Base-by-base conservation (phyloP, 2,888 invertebrate genomes). In the Lasioglossum zephyrum region DNA sequence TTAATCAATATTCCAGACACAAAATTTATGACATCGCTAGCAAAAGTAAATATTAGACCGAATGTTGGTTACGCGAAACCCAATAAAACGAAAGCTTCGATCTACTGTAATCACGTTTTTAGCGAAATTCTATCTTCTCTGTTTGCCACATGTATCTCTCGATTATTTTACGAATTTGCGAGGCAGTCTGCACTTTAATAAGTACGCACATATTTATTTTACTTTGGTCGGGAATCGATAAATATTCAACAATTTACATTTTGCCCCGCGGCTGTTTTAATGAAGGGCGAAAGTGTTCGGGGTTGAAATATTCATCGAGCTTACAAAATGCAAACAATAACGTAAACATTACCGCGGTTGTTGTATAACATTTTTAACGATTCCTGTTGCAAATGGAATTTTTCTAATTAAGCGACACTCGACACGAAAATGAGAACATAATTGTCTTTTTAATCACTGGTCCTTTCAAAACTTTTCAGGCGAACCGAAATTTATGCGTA, bases 221-320 rank as follows among this genome's bases (percentile, higher is more conserved):
- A 31, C 63, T 63, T 63, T 63, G 63, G 36, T 9, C 66, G 39
- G 36, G 66, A 69, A 69, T 39, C 66, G 36, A 39, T 69, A 69
- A 69, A 69, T 69, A 69, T 39, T 69, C 66, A 69, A 69, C 66
- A 69, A 69, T 69, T 69, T 39, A 69, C 39, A 39, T 39, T 69
- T 36, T 9, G 31, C 18, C 36, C 18, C 36, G 31, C 22, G 36
- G 36, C 66, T 22, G 36, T 69, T 36, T 36, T 69, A 69, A 69
- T 69, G 66, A 69, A 69, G 39, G 66, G 36, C 36, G 66, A 69
- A 69, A 36, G 66, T 69, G 36, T 69, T 69, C 36, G 22, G 22
- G 22, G 22, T 22, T 69, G 66, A 69, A 69, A 69, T 69, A 69
- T 36, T 69, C 39, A 69, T 39, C 36, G 66, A 22, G 66, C 66